These are phyloP conservation scores for Sycophaga agraensis DNA, from an alignment of 1,140 invertebrate genomes.

Conservation along the genomic window DNA sequence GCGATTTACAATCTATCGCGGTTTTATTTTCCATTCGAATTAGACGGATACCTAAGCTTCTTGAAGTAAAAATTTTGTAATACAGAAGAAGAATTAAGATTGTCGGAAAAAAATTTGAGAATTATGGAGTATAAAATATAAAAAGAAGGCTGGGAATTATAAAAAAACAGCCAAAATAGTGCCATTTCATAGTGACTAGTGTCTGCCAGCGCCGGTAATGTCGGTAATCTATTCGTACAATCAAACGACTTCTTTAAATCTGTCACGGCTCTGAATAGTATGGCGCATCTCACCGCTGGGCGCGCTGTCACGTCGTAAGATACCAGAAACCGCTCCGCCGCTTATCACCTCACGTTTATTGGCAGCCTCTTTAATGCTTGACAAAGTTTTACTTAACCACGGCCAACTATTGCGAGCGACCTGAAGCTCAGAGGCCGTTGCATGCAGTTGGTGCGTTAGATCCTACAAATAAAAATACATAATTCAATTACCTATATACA, in stretches of 20 bases:
- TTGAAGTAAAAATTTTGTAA: no score
- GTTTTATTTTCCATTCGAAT: no score
- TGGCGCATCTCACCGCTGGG: constrained; percentile 50
- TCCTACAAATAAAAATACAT: no score
- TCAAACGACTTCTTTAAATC: constrained; percentile 53
- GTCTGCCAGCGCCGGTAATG: neutral
- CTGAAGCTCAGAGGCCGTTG: constrained; percentile 79
- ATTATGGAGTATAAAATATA: no score
- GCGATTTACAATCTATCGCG: no score
- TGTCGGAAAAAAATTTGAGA: no score
- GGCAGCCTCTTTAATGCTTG: constrained; percentile 54
- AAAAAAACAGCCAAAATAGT: constrained; percentile 19
- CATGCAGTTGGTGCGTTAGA: constrained; percentile 86
- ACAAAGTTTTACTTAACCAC: constrained; percentile 89
- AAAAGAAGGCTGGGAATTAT: no score
- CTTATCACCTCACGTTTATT: constrained; percentile 50
- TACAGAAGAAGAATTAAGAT: no score
- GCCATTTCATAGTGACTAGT: constrained; percentile 22
- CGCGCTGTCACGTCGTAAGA: constrained; percentile 51
- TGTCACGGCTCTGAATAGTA: constrained; percentile 48
- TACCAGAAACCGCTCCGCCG: constrained; percentile 15
- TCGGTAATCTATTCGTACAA: constrained; percentile 23
- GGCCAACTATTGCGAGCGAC: constrained; percentile 75
- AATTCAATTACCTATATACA: no score
- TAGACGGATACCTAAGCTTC: no score